A percentile compares a stretch with the other conserved stretches of the same genome.
phyloP scores from a whole-genome alignment of 2,888 invertebrate species.

The Lamellibrachia satsuma region DNA sequence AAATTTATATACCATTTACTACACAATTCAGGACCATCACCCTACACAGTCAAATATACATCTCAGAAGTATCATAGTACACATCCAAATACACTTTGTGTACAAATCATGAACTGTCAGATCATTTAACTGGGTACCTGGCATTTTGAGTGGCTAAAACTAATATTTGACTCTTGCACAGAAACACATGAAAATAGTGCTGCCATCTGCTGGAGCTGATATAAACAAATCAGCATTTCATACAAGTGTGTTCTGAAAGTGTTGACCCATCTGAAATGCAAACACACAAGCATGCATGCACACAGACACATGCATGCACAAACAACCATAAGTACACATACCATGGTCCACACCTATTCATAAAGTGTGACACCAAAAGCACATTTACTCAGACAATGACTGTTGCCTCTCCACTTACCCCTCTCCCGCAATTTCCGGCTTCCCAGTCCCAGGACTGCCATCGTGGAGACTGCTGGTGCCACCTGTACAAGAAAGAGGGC shows the following conservation, averaged over 20 bases:
- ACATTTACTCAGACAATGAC: neutral
- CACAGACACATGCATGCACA: neutral
- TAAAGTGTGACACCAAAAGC: neutral
- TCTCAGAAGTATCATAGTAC: neutral
- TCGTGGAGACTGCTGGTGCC: neutral
- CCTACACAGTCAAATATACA: neutral
- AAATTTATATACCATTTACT: neutral
- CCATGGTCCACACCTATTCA: neutral
- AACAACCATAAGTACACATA: neutral
- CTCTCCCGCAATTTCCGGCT: neutral
- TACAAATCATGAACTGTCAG: neutral
- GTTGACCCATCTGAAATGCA: neutral
- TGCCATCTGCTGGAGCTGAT: neutral
- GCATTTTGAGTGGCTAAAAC: too few species aligned
- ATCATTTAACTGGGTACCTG: neutral
- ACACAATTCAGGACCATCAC: neutral
- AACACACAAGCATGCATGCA: neutral
- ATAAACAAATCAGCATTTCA: neutral
- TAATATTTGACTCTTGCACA: neutral
- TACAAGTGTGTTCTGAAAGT: neutral
- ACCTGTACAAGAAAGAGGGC: neutral
- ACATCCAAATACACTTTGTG: neutral
- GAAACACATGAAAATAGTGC: neutral
- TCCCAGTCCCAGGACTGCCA: neutral
- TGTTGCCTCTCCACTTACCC: neutral